Evolutionary conservation across 2,888 invertebrate species (phyloP).

Genomic region (Peribatodes rhomboidaria): DNA sequence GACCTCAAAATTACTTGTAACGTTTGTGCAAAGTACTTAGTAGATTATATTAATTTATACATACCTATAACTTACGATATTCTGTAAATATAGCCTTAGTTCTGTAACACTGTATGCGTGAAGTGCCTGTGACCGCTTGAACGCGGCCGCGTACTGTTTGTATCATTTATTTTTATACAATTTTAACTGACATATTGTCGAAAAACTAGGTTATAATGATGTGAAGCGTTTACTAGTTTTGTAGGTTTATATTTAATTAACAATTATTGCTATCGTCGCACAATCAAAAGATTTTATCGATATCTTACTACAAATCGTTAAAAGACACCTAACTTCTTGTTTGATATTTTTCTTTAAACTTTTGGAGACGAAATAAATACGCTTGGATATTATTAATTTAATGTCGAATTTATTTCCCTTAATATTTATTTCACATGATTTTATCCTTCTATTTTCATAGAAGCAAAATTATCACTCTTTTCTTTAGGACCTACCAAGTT

Average conservation of each 20-base stretch:
- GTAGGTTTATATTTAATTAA: constrained; percentile 56
- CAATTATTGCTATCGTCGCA: constrained; percentile 43
- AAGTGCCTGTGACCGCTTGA: constrained; percentile 58
- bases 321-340: constrained; percentile 6
- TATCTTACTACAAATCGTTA: constrained; percentile 3
- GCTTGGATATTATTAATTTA: constrained; percentile 20
- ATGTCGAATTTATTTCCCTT: constrained; percentile 27
- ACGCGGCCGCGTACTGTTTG: constrained; percentile 60
- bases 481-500: constrained; percentile 27
- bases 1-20: constrained; percentile 79
- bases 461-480: constrained; percentile 22
- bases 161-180: constrained; percentile 82
- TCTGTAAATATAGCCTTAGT: constrained; percentile 80
- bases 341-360: not conserved
- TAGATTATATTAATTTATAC: constrained; percentile 86
- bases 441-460: constrained; percentile 14
- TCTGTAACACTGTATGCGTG: constrained; percentile 50
- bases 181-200: constrained; percentile 81
- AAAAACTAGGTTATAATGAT: constrained; percentile 75
- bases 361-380: constrained; percentile 8
- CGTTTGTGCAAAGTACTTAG: constrained; percentile 86
- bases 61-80: constrained; percentile 74
- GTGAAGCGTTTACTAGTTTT: constrained; percentile 64
- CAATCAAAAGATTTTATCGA: constrained; percentile 25
- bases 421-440: constrained; percentile 21